Conservation (phyloP, 2,797 vertebrate genomes). For the Perodicticus potto region DNA sequence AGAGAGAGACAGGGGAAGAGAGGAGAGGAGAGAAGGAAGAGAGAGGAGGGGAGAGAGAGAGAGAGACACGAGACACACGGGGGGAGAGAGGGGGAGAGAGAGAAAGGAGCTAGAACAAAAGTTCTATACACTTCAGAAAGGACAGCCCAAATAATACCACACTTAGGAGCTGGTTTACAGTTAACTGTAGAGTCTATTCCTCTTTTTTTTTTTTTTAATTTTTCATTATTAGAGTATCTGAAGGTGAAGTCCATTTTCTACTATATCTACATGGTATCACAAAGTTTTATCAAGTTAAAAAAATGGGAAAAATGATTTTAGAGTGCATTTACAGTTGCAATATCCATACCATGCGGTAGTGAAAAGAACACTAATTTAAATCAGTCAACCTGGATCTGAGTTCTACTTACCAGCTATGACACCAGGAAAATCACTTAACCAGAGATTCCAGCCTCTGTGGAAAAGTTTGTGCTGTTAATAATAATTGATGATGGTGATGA, state of each 20-base stretch:
- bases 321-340: neutral
- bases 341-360: rapidly evolving
- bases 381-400: neutral
- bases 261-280: no score
- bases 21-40: no score
- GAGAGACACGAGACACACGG: no score
- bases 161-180: neutral
- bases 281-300: neutral
- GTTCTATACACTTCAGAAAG: neutral
- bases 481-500: neutral
- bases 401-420: neutral
- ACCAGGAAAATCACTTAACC: no score
- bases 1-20: no score
- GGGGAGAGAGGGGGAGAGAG: no score
- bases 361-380: neutral
- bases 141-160: neutral
- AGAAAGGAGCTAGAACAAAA: neutral
- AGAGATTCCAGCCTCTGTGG: neutral
- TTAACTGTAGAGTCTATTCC: slow-evolving; percentile 7
- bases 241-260: slow-evolving; percentile 8
- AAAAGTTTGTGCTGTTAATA: neutral
- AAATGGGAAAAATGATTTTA: neutral
- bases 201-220: neutral
- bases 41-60: no score
- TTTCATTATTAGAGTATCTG: neutral